Base-by-base conservation (phyloP, 2,888 invertebrate genomes). In the Allacma fusca region DNA sequence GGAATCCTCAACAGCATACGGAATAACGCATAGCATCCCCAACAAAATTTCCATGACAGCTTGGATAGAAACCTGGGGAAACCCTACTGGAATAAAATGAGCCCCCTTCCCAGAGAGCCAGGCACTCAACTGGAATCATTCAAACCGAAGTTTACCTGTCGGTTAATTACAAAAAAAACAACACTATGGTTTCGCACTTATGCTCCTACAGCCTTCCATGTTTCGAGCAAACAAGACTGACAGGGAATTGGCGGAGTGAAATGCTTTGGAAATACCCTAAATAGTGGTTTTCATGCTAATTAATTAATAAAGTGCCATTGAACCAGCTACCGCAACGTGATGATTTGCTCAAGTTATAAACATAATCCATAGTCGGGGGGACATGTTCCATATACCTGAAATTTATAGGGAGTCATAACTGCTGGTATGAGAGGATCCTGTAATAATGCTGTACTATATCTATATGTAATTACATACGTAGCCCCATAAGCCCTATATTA, bases 271-370 rank as follows among this genome's bases (percentile, higher is more conserved):
- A 50, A 50, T 50, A 19, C 5, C 50, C 19, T 50, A 50, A 5
- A 50, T 40, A n/a, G 50, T 1, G 50, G 19, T n/a, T 19, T 50
- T 4, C n/a, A 50, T 50, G 50, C n/a, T 50, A 50, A 50, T 50
- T 50, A 50, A 50, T 50, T 50, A 50, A 50, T 50, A 50, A 50
- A 50, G 50, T 50, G 50, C 50, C 50, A 50, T 50, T 50, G 50
- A 50, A 50, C 19, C 50, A 50, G 50, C 19, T 16, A 50, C 50
- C 50, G n/a, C 50, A 50, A 50, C 4, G 19, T n/a, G 50, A 50
- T 50, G 50, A 50, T 19, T 50, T n/a, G 19, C 19, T 50, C 16
- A 50, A 40, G 40, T 40, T n/a, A n/a, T n/a, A n/a, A n/a, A n/a
- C n/a, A n/a, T n/a, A n/a, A n/a, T n/a, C n/a, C n/a, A n/a, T n/a